phyloP scores from a whole-genome alignment of 2,888 invertebrate species.

The Drosophila kuntzei region DNA sequence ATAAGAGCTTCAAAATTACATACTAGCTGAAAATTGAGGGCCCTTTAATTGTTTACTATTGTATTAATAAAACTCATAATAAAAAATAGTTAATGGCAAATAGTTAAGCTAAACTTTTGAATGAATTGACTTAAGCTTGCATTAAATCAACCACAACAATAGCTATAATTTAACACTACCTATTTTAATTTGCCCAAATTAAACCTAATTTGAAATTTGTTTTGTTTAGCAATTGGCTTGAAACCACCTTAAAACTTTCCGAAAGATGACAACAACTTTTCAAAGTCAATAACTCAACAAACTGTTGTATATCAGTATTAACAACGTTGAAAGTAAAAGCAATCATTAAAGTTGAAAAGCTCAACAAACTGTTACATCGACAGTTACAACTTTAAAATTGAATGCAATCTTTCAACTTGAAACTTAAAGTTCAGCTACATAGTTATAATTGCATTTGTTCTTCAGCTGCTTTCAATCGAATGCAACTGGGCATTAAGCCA shows the following conservation, averaged over 20 bases:
- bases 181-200: not conserved
- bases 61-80: no score
- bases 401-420: not conserved
- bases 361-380: no score
- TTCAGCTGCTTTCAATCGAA: not conserved
- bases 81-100: no score
- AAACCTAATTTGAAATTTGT: not conserved
- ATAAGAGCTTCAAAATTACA: no score
- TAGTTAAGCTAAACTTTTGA: no score
- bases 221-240: not conserved
- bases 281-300: not conserved
- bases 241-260: not conserved
- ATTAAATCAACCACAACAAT: no score
- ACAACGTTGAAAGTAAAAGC: not conserved
- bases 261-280: not conserved
- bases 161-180: no score
- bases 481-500: not conserved
- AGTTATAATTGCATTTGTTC: not conserved
- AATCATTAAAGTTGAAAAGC: not conserved
- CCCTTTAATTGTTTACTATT: no score
- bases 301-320: not conserved
- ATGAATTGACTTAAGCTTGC: no score
- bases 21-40: no score
- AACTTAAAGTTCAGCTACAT: not conserved
- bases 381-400: not conserved